Evolutionary conservation across 2,888 invertebrate species (phyloP).

Genomic region (Schizaphis graminum): DNA sequence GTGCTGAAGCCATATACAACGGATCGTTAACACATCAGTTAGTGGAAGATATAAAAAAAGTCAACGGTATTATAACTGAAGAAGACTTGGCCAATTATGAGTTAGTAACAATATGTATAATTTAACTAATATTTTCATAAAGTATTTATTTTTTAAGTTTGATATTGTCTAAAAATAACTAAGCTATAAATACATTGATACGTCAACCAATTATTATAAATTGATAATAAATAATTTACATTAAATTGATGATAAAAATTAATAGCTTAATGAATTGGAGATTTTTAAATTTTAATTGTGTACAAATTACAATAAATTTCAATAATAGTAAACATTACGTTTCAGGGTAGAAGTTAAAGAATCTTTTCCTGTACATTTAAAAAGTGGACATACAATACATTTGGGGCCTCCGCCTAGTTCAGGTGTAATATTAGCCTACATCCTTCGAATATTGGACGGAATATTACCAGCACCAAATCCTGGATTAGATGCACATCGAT

Average conservation of each 20-base stretch:
- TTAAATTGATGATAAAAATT: neutral
- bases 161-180: neutral
- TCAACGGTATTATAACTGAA: constrained; percentile 83
- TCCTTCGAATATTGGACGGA: constrained; percentile 84
- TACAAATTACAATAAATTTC: neutral
- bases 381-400: constrained; percentile 38
- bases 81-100: constrained; percentile 82
- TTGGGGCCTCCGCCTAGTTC: constrained; percentile 81
- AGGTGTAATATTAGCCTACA: constrained; percentile 84
- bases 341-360: constrained; percentile 44
- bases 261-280: neutral
- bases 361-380: neutral
- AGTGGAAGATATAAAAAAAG: constrained; percentile 77
- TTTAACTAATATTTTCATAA: neutral
- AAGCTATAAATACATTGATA: neutral
- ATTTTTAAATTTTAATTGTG: neutral
- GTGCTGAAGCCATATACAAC: constrained; percentile 81
- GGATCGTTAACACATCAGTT: constrained; percentile 79
- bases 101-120: constrained; percentile 72
- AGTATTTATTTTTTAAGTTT: neutral
- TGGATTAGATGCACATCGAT: constrained; percentile 77
- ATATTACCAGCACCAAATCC: constrained; percentile 72
- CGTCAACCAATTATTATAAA: neutral
- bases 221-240: neutral
- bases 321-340: neutral